Percentiles rank a stretch among this genome's conserved stretches.
phyloP scores from a whole-genome alignment of 2,888 invertebrate species.

The Octodonta nipae region DNA sequence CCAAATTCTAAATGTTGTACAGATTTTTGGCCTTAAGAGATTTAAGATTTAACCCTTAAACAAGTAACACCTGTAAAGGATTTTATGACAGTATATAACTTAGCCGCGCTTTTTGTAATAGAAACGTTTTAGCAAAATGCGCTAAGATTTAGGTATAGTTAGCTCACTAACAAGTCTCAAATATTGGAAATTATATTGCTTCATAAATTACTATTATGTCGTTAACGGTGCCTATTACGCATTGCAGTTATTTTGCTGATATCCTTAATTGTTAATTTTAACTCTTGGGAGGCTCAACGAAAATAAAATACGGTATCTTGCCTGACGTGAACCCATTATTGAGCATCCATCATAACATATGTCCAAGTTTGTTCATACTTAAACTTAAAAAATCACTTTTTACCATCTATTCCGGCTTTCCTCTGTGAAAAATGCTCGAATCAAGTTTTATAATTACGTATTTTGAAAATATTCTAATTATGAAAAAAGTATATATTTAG shows the following conservation, averaged over 20 bases:
- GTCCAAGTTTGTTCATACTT: constrained; percentile 1
- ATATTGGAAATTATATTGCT: constrained; percentile 1
- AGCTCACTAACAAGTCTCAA: constrained; percentile 1
- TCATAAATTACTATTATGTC: constrained; percentile 1
- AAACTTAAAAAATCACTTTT: too few species aligned
- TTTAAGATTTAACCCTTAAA: neutral
- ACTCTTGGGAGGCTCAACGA: neutral
- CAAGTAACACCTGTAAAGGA: neutral
- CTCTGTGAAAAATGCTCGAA: too few species aligned
- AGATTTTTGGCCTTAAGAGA: constrained; percentile 1
- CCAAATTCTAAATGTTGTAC: constrained; percentile 1
- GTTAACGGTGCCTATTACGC: constrained; percentile 1
- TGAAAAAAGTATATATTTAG: too few species aligned
- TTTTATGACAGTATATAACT: neutral
- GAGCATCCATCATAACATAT: constrained; percentile 1
- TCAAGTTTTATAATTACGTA: too few species aligned
- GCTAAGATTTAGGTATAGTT: neutral
- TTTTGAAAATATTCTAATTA: too few species aligned
- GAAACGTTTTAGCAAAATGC: constrained; percentile 1
- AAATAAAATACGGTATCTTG: neutral
- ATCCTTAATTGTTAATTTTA: neutral
- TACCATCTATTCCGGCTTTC: too few species aligned
- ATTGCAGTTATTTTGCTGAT: neutral
- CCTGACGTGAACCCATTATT: neutral
- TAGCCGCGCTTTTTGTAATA: neutral